Evolutionary conservation across 2,113 vertebrate species (phyloP).

Genomic region (Sprattus sprattus): DNA sequence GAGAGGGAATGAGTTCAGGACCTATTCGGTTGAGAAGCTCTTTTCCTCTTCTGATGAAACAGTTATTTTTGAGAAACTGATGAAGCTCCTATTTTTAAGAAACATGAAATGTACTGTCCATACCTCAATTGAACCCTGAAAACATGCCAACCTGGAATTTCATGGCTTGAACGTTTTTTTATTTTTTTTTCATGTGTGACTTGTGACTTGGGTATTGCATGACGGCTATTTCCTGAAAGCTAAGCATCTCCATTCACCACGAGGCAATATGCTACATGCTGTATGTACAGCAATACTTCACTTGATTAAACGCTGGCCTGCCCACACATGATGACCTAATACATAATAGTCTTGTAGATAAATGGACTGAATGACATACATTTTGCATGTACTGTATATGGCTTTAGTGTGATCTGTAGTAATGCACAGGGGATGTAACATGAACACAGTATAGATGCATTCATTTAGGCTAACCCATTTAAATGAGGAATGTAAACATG

Average conservation of each 20-base stretch:
- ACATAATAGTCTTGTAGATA: not conserved
- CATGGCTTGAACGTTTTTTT: not conserved
- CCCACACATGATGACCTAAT: not conserved
- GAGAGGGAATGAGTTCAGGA: not conserved
- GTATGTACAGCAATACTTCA: not conserved
- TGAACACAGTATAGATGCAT: not conserved
- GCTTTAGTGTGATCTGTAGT: not conserved
- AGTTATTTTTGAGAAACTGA: not conserved
- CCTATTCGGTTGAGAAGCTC: not conserved
- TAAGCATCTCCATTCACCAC: not conserved
- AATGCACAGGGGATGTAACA: not conserved
- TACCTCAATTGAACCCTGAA: not conserved
- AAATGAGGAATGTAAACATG: too few species aligned
- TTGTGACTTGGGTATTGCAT: not conserved
- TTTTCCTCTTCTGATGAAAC: not conserved
- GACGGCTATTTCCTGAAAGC: not conserved
- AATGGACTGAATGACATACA: not conserved
- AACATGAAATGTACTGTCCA: not conserved
- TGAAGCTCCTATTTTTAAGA: slow-evolving; percentile 2
- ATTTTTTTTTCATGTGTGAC: not conserved
- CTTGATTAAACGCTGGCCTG: not conserved
- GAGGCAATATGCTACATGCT: not conserved
- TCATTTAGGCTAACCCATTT: too few species aligned
- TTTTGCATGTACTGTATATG: not conserved
- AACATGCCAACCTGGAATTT: not conserved